phyloP scores from a whole-genome alignment of 2,797 vertebrate genomes.

The Periparus ater region DNA sequence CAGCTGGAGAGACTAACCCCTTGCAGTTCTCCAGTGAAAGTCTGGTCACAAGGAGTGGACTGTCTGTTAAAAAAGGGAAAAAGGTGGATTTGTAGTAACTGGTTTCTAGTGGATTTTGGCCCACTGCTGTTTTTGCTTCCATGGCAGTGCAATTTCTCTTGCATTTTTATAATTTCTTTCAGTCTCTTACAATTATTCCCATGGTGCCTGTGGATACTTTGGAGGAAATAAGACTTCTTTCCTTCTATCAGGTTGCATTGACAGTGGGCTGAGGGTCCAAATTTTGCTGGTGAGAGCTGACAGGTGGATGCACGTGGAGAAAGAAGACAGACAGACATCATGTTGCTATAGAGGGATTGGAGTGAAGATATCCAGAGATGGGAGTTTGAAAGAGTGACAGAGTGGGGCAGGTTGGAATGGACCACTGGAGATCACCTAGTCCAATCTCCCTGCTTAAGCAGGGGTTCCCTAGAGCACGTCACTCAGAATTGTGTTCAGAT shows the following conservation, averaged over 20 bases:
- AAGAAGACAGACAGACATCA: not conserved
- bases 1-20: not conserved
- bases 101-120: not conserved
- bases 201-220: not conserved
- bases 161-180: not conserved
- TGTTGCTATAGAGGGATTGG: rapidly evolving
- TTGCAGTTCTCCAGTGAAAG: not conserved
- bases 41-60: not conserved
- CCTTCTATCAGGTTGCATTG: not conserved
- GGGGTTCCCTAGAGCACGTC: rapidly evolving
- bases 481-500: not conserved
- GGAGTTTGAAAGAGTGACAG: not conserved
- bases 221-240: not conserved
- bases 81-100: not conserved
- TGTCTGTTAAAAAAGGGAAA: not conserved
- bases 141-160: not conserved
- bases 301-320: not conserved
- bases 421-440: not conserved
- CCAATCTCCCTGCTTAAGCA: not conserved
- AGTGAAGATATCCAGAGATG: not conserved
- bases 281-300: not conserved
- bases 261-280: not conserved
- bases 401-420: not conserved
- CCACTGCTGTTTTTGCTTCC: not conserved
- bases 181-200: not conserved